A percentile compares a stretch with the other conserved stretches of the same genome.
phyloP scores from a whole-genome alignment of 2,888 invertebrate species.

The Drosophila vallismaia region DNA sequence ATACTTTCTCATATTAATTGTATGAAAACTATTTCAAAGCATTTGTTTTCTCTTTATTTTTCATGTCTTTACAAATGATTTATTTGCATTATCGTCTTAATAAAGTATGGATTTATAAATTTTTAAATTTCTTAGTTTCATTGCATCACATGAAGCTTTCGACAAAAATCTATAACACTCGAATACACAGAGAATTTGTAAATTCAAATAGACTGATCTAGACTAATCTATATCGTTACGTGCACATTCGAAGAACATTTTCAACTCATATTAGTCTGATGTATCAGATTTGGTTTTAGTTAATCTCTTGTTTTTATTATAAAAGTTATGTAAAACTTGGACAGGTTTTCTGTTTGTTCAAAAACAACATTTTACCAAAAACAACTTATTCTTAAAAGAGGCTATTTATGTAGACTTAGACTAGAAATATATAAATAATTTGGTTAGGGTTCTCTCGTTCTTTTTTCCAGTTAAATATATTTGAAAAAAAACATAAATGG shows the following conservation, averaged over 20 bases:
- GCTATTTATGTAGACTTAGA: slow-evolving; percentile 34
- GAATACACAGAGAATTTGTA: slow-evolving; percentile 41
- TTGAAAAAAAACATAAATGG: slow-evolving; percentile 25
- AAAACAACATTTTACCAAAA: slow-evolving; percentile 47
- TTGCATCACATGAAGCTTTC: slow-evolving; percentile 68
- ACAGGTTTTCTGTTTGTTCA: slow-evolving; percentile 42
- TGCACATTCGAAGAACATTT: slow-evolving; percentile 33
- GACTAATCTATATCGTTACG: slow-evolving; percentile 28
- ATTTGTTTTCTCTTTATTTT: slow-evolving; percentile 4
- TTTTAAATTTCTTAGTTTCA: slow-evolving; percentile 32
- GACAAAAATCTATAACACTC: slow-evolving; percentile 32
- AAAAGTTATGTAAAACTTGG: slow-evolving; percentile 66
- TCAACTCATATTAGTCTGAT: slow-evolving; percentile 10
- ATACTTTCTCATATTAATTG: slow-evolving; percentile 38
- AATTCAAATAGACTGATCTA: slow-evolving; percentile 44
- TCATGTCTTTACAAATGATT: slow-evolving; percentile 40
- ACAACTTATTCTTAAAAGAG: slow-evolving; percentile 41
- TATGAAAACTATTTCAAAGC: slow-evolving; percentile 29
- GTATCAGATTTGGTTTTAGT: slow-evolving; percentile 26
- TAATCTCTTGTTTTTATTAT: slow-evolving; percentile 29
- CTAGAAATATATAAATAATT: slow-evolving; percentile 43
- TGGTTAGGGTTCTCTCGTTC: slow-evolving; percentile 15
- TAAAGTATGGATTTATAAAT: slow-evolving; percentile 63
- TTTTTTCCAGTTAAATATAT: slow-evolving; percentile 16
- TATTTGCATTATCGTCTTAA: slow-evolving; percentile 31